phyloP scores from a whole-genome alignment of 1,140 invertebrate species.

The Scaptomyza hsui region DNA sequence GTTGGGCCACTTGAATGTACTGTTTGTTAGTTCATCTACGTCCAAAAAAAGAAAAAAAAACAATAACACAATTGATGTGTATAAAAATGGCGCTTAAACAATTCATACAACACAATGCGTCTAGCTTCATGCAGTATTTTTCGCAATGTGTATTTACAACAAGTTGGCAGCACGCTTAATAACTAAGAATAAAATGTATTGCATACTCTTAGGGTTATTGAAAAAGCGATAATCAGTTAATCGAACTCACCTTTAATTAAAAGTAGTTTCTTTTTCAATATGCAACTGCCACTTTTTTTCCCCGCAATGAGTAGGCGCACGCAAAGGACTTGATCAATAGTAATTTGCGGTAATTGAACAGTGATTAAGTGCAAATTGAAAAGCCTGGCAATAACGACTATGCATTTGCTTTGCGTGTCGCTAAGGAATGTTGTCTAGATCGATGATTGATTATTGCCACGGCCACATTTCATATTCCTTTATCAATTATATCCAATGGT shows the following conservation, averaged over 20 bases:
- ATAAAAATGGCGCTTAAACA: background rate
- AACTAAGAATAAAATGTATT: background rate
- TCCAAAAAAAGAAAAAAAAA: too few relatives aligned
- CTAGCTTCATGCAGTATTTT: background rate
- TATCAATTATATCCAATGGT: constrained; percentile 4
- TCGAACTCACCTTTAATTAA: constrained; percentile 8
- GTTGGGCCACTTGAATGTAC: too few relatives aligned
- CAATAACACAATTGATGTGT: too few relatives aligned
- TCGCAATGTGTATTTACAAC: background rate
- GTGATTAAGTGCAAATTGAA: constrained; percentile 17
- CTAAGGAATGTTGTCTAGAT: constrained; percentile 2
- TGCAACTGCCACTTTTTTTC: background rate
- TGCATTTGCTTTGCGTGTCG: constrained; percentile 10
- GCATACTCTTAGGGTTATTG: constrained; percentile 26
- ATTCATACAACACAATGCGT: background rate
- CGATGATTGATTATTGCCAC: background rate
- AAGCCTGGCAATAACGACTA: background rate
- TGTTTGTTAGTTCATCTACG: too few relatives aligned
- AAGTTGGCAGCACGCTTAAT: constrained; percentile 20
- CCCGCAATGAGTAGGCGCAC: background rate
- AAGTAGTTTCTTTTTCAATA: constrained; percentile 4
- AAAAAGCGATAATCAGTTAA: constrained; percentile 4
- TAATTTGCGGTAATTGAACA: constrained; percentile 23
- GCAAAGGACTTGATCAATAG: constrained; percentile 21
- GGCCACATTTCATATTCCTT: background rate